Evolutionary conservation across 2,888 invertebrate species (phyloP).

Genomic region (Oxyscelio sp.): DNA sequence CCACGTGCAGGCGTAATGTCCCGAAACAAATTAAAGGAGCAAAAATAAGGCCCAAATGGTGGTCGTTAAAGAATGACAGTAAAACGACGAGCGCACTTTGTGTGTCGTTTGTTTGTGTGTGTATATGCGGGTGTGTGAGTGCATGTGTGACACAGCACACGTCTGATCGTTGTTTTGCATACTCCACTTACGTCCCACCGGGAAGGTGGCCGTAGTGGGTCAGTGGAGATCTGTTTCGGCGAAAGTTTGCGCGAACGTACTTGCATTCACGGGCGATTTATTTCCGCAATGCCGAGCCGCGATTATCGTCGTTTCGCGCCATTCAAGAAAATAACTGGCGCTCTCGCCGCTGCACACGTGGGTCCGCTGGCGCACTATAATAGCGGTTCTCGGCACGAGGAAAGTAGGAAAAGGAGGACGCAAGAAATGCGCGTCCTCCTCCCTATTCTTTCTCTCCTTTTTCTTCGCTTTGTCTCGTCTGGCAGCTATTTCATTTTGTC

Average conservation of each 20-base stretch:
- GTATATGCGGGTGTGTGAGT: not conserved
- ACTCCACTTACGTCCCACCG: slow-evolving; percentile 67
- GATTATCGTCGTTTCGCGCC: slow-evolving; percentile 64
- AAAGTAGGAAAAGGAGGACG: slow-evolving; percentile 73
- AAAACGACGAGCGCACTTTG: too few relatives aligned
- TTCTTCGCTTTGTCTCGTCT: slow-evolving; percentile 40
- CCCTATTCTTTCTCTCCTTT: slow-evolving; percentile 42
- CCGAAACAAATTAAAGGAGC: too few relatives aligned
- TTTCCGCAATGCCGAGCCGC: slow-evolving; percentile 61
- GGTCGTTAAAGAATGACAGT: too few relatives aligned
- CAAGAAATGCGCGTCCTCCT: slow-evolving; percentile 58
- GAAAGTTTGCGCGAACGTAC: slow-evolving; percentile 79
- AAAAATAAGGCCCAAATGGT: not conserved
- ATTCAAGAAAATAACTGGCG: slow-evolving; percentile 72
- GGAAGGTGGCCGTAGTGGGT: slow-evolving; percentile 79
- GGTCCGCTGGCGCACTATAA: slow-evolving; percentile 55
- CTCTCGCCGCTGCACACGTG: slow-evolving; percentile 64
- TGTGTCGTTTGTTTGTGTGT: too few relatives aligned
- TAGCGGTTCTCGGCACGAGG: slow-evolving; percentile 63
- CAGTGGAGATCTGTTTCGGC: slow-evolving; percentile 83
- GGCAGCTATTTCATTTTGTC: slow-evolving; percentile 24
- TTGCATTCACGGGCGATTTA: slow-evolving; percentile 69
- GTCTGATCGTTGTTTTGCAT: slow-evolving; percentile 61
- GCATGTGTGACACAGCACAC: slow-evolving; percentile 31
- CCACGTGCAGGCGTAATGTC: too few relatives aligned